Evolutionary conservation across 2,797 vertebrate species (phyloP).

Genomic region (Dendrocincla tyrannina): DNA sequence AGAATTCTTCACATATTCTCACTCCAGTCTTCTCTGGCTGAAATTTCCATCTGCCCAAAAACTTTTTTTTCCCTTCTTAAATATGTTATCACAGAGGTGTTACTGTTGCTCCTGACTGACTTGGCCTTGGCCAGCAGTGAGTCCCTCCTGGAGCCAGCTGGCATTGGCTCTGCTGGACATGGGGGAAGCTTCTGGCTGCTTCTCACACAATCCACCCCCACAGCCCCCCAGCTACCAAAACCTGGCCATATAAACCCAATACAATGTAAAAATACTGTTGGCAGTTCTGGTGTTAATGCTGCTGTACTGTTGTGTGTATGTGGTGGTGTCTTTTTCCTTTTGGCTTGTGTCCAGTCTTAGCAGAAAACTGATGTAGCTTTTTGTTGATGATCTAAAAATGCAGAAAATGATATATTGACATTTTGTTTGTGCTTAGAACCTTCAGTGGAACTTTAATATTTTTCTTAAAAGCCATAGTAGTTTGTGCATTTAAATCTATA

Average conservation of each 20-base stretch:
- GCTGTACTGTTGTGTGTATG: background rate
- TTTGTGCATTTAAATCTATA: background rate
- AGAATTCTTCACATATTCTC: background rate
- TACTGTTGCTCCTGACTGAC: background rate
- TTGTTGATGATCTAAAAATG: background rate
- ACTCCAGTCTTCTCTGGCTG: background rate
- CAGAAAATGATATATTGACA: accelerated
- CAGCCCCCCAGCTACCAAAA: too few species aligned
- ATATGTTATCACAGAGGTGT: background rate
- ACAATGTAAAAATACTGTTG: background rate
- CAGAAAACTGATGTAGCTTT: background rate
- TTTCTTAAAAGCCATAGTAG: background rate
- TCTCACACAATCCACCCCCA: background rate
- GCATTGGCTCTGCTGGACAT: background rate
- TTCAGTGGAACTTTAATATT: background rate
- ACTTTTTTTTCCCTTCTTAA: background rate
- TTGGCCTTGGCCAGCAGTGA: background rate
- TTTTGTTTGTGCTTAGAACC: background rate
- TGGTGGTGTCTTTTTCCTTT: background rate
- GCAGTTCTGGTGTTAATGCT: background rate
- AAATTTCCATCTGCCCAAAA: background rate
- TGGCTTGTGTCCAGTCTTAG: background rate
- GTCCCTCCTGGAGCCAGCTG: background rate
- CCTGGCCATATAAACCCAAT: background rate
- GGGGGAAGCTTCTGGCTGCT: background rate